Evolutionary conservation across 2,113 vertebrate genomes (phyloP).

Genomic region (Zosterops hypoxanthus): DNA sequence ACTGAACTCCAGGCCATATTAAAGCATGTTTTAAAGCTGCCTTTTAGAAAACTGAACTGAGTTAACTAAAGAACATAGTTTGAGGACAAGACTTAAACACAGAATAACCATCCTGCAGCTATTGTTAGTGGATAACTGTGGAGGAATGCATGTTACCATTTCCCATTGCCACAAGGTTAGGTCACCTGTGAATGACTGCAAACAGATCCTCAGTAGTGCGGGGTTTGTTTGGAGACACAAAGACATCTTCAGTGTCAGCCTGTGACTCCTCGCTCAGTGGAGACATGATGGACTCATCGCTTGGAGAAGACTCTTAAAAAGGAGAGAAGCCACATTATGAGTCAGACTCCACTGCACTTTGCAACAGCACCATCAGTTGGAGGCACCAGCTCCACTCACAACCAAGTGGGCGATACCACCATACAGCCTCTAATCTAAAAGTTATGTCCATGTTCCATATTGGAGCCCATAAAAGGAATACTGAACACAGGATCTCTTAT

Average conservation of each 20-base stretch:
- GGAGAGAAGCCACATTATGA: slow-evolving; percentile 30
- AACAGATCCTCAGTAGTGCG: slow-evolving; percentile 98
- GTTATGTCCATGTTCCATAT: background rate
- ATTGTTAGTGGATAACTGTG: background rate
- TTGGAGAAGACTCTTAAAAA: slow-evolving; percentile 81
- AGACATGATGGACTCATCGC: slow-evolving; percentile 89
- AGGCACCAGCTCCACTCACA: background rate
- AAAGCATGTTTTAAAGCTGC: background rate
- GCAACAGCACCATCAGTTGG: background rate
- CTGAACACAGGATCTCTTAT: background rate
- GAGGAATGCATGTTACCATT: background rate
- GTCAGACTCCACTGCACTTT: background rate
- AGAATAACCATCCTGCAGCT: background rate
- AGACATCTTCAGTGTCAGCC: slow-evolving; percentile 86
- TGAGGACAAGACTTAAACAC: background rate
- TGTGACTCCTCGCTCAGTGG: slow-evolving; percentile 91
- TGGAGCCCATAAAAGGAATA: background rate
- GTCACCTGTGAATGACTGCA: slow-evolving; percentile 98
- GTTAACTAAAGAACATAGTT: background rate
- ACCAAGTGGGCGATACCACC: rapidly evolving
- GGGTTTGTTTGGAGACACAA: slow-evolving; percentile 92
- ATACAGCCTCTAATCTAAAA: background rate
- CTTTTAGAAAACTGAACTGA: background rate
- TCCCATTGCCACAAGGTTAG: background rate
- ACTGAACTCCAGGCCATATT: background rate